Conservation (phyloP, 2,113 vertebrate species). For the Neoarius graeffei region DNA sequence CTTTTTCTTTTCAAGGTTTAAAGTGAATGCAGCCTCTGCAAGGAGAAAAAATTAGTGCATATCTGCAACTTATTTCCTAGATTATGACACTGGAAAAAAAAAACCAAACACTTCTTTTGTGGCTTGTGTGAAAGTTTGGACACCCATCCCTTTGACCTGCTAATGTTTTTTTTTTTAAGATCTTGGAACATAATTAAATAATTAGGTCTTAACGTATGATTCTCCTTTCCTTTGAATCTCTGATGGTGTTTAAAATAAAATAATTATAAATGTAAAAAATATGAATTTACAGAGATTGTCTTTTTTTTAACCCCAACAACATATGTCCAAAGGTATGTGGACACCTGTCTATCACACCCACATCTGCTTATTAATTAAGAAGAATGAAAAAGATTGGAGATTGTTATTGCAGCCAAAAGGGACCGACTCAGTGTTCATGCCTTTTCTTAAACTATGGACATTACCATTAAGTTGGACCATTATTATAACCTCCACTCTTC, state of each 20-base stretch:
- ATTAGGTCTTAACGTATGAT: neutral
- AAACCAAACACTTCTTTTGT: neutral
- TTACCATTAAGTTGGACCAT: neutral
- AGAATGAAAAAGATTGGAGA: too few relatives aligned
- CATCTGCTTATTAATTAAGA: too few relatives aligned
- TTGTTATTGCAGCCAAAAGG: too few relatives aligned
- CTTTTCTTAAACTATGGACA: neutral
- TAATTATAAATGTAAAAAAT: neutral
- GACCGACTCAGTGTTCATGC: too few relatives aligned
- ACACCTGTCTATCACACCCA: neutral
- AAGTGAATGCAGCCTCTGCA: neutral
- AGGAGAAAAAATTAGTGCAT: neutral
- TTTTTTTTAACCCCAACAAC: neutral
- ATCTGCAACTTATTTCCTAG: neutral
- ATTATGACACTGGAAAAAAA: neutral
- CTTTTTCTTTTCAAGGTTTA: neutral
- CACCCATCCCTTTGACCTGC: neutral
- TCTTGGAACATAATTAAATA: neutral
- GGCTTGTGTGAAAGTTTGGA: neutral
- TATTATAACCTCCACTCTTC: neutral
- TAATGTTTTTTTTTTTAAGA: neutral
- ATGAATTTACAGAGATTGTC: neutral
- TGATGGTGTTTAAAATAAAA: neutral
- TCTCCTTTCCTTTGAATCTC: neutral
- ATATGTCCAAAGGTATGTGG: neutral